Base-by-base conservation (phyloP, 1,140 invertebrate genomes). In the Nasonia longicornis region DNA sequence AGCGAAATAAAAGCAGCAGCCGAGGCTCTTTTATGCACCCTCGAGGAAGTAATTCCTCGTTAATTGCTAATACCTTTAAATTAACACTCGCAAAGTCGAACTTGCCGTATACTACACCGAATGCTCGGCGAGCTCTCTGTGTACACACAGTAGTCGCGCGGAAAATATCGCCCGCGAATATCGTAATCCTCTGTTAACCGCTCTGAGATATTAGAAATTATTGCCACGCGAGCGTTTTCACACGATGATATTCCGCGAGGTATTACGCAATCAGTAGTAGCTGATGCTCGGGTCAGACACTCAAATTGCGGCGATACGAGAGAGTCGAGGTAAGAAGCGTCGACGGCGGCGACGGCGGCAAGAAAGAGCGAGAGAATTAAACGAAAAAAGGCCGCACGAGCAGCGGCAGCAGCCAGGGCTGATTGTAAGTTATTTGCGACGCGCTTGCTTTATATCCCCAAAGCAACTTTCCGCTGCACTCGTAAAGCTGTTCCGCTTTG, bases 381-480 rank as follows among this genome's bases (percentile, higher is more conserved):
- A 86, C 22, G 16, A 69, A 72, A 70, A 84, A 84, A 85, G 79
- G 83, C 79, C 82, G 84, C 52, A 58, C 52, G 4, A 26, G 26
- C 26, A 26, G 26, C 26, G 16, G 16, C 52, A 58, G 84, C 80
- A 82, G 84, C 84, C 84, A 83, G 83, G 83, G 87, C 87, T 90
- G 90, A 91, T 91, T 91, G 90, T 90, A 90, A 91, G 89, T 91
- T 91, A 91, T 91, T 90, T 89, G 88, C 87, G 88, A 90, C 87
- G 87, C 86, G 87, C 83, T 89, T 90, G 87, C 89, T 90, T 90
- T 90, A 91, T 90, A 89, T 89, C 87, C 86, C 86, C 86, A 86
- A 87, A 86, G 88, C 87, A 89, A 90, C 87, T 90, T 90, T 91
- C 85, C 85, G 88, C 87, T 85, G 88, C 87, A 89, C 90, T 91